These are phyloP conservation scores for Ceratina japonica DNA, from an alignment of 1,140 invertebrate genomes.

Conservation along the genomic window DNA sequence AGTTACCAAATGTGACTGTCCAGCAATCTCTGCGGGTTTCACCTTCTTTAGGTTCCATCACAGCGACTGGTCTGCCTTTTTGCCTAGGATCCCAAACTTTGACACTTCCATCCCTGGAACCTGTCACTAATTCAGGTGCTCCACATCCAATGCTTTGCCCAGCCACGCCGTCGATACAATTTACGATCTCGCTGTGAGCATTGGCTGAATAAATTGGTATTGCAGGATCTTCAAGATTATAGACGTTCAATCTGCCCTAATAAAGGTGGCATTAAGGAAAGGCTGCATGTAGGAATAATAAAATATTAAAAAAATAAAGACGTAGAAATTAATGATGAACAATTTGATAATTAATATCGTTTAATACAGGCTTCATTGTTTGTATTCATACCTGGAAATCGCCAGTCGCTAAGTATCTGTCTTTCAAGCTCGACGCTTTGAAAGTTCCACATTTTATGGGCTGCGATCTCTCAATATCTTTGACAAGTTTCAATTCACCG, in stretches of 20 bases:
- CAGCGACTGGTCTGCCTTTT: conserved; percentile 91
- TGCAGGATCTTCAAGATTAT: conserved; percentile 86
- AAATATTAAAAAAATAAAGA: neutral
- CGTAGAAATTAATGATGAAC: too few species aligned
- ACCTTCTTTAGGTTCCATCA: conserved; percentile 88
- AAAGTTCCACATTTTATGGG: conserved; percentile 97
- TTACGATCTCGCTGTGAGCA: conserved; percentile 94
- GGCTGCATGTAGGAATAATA: conserved; percentile 7
- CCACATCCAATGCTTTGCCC: conserved; percentile 91
- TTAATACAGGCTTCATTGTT: neutral
- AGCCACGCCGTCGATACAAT: conserved; percentile 95
- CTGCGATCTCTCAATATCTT: conserved; percentile 87
- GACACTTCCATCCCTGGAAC: conserved; percentile 95
- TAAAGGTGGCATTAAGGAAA: conserved; percentile 44
- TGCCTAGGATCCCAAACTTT: conserved; percentile 98
- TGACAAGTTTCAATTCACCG: conserved; percentile 86
- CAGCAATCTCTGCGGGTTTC: conserved; percentile 89
- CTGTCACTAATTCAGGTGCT: conserved; percentile 96
- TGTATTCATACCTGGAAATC: conserved; percentile 88
- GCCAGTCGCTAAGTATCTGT: conserved; percentile 92
- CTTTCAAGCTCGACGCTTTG: conserved; percentile 89
- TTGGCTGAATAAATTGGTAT: conserved; percentile 89
- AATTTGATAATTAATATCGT: neutral
- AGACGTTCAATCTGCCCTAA: conserved; percentile 82
- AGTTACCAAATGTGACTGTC: conserved; percentile 93